Conservation (phyloP, 2,113 vertebrate genomes). For the Struthio camelus region DNA sequence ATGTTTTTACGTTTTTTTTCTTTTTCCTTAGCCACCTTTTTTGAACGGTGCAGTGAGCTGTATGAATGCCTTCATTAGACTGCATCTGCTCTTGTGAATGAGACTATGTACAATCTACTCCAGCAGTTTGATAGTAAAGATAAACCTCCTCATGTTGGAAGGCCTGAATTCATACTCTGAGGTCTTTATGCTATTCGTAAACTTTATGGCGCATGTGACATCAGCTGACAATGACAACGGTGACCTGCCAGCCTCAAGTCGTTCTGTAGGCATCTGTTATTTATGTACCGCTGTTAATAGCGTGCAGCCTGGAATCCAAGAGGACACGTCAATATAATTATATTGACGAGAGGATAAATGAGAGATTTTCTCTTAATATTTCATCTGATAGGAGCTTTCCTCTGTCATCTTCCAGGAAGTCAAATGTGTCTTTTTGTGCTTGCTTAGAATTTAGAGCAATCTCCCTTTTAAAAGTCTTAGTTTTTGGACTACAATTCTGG, state of each 20-base stretch:
- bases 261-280: constrained; percentile 13
- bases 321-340: background rate
- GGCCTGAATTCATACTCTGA: background rate
- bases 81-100: background rate
- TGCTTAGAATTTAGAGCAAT: background rate
- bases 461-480: background rate
- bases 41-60: background rate
- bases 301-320: background rate
- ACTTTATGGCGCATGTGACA: background rate
- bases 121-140: background rate
- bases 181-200: background rate
- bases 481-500: background rate
- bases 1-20: background rate
- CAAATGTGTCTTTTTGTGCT: background rate
- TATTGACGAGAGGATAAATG: background rate
- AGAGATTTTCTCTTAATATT: background rate
- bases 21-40: background rate
- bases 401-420: background rate
- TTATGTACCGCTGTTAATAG: background rate
- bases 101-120: background rate
- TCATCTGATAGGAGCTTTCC: background rate
- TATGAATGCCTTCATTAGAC: fast-evolving
- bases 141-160: background rate
- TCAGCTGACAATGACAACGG: constrained; percentile 1
- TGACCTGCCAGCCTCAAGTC: background rate